Base-by-base conservation (phyloP, 2,113 vertebrate genomes). In the Nothobranchius furzeri region DNA sequence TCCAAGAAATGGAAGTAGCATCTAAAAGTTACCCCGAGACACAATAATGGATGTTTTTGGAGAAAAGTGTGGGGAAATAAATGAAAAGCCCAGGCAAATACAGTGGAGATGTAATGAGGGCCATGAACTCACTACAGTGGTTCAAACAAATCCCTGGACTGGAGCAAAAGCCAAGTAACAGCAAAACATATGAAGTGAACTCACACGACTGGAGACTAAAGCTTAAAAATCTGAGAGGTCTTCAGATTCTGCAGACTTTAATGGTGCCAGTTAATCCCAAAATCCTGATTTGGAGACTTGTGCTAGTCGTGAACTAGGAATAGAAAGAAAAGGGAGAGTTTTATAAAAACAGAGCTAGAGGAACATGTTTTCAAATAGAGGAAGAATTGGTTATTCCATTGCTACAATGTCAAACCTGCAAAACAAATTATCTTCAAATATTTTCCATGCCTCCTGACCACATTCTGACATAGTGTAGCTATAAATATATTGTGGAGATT, bases 1-100 rank as follows among this genome's bases (percentile, higher is more conserved):
- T 78, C 63, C 78, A 13, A 69, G 40, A 20, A 4, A 3, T 17
- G 24, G 49, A 3, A 59, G 55, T 57, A 60, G 61, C 61, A 75
- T 75, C 25, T 64, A 14, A 68, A 40, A 65, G 65, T 51, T 35
- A 12, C 48, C 20, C 12, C 57, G 51, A 43, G 17, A 24, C 7
- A 45, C 15, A 8, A 9, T 52, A 45, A 49, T 53, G 17, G 55
- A 58, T 59, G 58, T 71, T 57, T 53, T 14, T 14, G 61, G 9
- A 25, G 68, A 36, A 49, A 43, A 53, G 47, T 6, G 0, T n/a
- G 25, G 17, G 30, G 37, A 62, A 50, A 66, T 17, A 12, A 42
- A 57, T 40, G 35, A 37, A 15, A 25, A 30, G 7, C 51, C 24
- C 20, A 63, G 14, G 45, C 11, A 12, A 58, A 13, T n/a, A 57